Base-by-base conservation (phyloP, 1,140 invertebrate species). In the Drosophila murphyi region DNA sequence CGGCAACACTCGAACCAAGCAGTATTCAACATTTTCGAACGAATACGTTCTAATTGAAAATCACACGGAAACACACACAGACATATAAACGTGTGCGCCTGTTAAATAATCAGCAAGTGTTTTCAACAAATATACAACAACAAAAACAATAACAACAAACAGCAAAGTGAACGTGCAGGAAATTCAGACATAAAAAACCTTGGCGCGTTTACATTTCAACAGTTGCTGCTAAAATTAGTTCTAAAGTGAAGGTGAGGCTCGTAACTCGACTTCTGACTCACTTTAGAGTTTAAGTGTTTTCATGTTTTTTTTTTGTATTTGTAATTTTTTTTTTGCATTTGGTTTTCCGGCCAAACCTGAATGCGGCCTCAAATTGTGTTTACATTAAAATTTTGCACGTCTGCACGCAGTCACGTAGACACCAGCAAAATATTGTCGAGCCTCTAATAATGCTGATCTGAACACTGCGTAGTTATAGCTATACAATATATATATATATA, bases 381-480 rank as follows among this genome's bases (percentile, higher is more conserved):
- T 60, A 47, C 48, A 47, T 12, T n/a, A 45, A 28, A 10, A 3
- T 20, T 60, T 68, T 62, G 37, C 57, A 56, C 70, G 55, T 45
- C 57, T 64, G 43, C 72, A 77, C 57, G 43, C 72, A 77, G 82
- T 87, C 82, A 87, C 82, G 82, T 87, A 87, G 72, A 45, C 20
- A 20, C 80, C 79, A 12, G n/a, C 32, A 43, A 51, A 3, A 8
- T 47, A 35, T 47, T 48, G 3, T 20, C 20, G 43, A 48, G 31
- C 2, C 41, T n/a, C 34, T 57, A 37, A 37, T 35, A 20, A 20
- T 34, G 31, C 12, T 35, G 8, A 20, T 20, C 20, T 20, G 0
- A 20, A 20, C 0, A 20, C 20, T 20, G 20, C 20, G 20, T 20
- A 20, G 20, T 20, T 20, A 20, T 20, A 20, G 20, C 20, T 20